phyloP scores from a whole-genome alignment of 2,797 vertebrate species.

The Molothrus ater region DNA sequence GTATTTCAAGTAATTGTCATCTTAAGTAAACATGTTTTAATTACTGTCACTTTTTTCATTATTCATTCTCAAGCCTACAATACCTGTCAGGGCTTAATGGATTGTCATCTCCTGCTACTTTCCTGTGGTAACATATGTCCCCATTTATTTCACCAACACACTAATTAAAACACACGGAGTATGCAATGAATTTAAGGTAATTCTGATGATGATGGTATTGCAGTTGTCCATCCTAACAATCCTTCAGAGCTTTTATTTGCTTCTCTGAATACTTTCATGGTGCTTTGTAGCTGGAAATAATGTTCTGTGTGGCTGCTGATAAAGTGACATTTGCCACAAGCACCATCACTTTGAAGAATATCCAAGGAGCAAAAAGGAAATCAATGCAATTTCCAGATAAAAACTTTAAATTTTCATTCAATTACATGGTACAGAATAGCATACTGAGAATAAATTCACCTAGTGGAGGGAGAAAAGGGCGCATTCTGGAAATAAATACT shows the following conservation, averaged over 20 bases:
- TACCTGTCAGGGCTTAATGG: constrained; percentile 70
- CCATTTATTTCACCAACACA: not conserved
- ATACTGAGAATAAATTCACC: constrained; percentile 47
- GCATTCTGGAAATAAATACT: not conserved
- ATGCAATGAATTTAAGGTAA: not conserved
- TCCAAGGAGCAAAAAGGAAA: constrained; percentile 64
- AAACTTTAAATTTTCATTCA: constrained; percentile 61
- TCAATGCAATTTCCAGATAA: constrained; percentile 68
- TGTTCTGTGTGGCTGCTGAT: constrained; percentile 13
- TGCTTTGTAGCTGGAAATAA: not conserved
- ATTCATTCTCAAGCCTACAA: constrained; percentile 63
- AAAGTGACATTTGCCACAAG: constrained; percentile 42
- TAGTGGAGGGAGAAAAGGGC: not conserved
- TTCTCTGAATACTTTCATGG: not conserved
- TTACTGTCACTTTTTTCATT: constrained; percentile 70
- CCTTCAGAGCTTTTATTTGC: not conserved
- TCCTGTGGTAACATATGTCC: not conserved
- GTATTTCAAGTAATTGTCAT: constrained; percentile 70
- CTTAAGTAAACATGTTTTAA: constrained; percentile 78
- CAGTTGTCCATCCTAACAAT: not conserved
- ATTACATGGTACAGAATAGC: constrained; percentile 25
- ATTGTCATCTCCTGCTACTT: constrained; percentile 29
- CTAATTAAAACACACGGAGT: constrained; percentile 30
- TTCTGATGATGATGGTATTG: not conserved
- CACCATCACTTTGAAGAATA: constrained; percentile 60